Conservation (phyloP, 2,797 vertebrate genomes). For the Hoplostethus atlanticus region DNA sequence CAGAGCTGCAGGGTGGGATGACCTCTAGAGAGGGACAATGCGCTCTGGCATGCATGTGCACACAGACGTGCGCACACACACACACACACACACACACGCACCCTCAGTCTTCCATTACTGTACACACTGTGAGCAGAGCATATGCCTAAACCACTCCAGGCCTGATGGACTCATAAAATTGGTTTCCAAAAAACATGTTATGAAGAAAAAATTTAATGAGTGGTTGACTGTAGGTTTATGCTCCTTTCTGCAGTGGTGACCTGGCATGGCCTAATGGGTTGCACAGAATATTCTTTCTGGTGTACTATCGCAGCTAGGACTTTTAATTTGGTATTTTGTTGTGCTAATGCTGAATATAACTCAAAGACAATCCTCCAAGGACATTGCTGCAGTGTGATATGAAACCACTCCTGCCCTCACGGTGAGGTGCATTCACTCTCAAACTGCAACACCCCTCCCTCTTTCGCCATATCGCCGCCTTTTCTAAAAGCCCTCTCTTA, state of each 20-base stretch:
- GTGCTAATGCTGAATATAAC: background rate
- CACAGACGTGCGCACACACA: slow-evolving; percentile 8
- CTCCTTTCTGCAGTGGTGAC: slow-evolving; percentile 15
- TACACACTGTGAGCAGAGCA: slow-evolving; percentile 2
- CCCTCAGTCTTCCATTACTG: slow-evolving; percentile 11
- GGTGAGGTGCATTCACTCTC: slow-evolving; percentile 43
- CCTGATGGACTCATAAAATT: background rate
- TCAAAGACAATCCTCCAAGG: slow-evolving; percentile 22
- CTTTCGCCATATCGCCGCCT: slow-evolving; percentile 35
- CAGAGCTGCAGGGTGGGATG: slow-evolving; percentile 28
- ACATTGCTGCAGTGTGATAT: slow-evolving; percentile 33
- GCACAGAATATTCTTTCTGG: background rate
- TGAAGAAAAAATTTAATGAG: slow-evolving; percentile 18
- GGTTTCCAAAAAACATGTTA: slow-evolving; percentile 8
- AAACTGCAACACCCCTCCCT: background rate
- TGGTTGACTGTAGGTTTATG: slow-evolving; percentile 13
- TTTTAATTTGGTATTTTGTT: too few species aligned
- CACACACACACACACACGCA: background rate
- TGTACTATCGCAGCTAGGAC: background rate
- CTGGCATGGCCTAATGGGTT: background rate
- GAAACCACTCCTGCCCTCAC: slow-evolving; percentile 37
- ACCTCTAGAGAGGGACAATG: slow-evolving; percentile 27
- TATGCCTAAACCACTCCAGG: slow-evolving; percentile 19
- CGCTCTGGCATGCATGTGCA: background rate
- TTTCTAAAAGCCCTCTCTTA: slow-evolving; percentile 56